Percentiles rank a stretch among this genome's conserved stretches.
Conservation (phyloP, 2,113 vertebrate genomes). For the Chiloscyllium plagiosum region DNA sequence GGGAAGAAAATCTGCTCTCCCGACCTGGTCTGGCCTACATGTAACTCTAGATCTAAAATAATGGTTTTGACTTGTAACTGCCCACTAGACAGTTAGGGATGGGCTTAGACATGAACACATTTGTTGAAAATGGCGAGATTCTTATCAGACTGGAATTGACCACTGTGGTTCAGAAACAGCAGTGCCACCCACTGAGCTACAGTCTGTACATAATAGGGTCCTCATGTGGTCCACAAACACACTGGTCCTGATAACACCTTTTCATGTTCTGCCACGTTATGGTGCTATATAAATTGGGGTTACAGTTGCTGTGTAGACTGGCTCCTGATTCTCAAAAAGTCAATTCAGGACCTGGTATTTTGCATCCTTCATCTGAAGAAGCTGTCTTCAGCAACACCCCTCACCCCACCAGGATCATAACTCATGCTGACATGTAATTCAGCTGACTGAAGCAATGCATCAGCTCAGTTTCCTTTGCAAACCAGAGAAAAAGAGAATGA, state of each 20-base stretch:
- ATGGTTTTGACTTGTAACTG: too few relatives aligned
- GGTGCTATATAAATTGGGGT: background rate
- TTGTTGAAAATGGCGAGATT: too few relatives aligned
- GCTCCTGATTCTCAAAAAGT: background rate
- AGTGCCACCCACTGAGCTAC: too few relatives aligned
- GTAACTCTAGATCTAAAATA: too few relatives aligned
- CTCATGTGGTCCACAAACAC: background rate
- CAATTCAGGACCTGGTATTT: background rate
- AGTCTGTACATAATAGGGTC: too few relatives aligned
- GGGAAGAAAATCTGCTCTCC: too few relatives aligned
- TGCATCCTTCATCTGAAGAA: background rate
- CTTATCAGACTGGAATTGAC: too few relatives aligned
- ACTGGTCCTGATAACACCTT: background rate
- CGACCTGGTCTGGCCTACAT: too few relatives aligned
- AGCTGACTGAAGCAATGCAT: background rate
- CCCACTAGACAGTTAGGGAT: too few relatives aligned
- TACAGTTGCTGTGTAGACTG: background rate
- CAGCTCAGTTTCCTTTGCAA: background rate
- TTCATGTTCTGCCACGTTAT: background rate
- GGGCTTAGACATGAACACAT: too few relatives aligned
- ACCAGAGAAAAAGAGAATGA: background rate
- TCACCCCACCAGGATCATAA: background rate
- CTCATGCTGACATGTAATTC: background rate
- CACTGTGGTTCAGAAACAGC: too few relatives aligned
- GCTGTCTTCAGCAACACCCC: background rate